phyloP scores from a whole-genome alignment of 2,113 vertebrate species.

The Stercorarius parasiticus region DNA sequence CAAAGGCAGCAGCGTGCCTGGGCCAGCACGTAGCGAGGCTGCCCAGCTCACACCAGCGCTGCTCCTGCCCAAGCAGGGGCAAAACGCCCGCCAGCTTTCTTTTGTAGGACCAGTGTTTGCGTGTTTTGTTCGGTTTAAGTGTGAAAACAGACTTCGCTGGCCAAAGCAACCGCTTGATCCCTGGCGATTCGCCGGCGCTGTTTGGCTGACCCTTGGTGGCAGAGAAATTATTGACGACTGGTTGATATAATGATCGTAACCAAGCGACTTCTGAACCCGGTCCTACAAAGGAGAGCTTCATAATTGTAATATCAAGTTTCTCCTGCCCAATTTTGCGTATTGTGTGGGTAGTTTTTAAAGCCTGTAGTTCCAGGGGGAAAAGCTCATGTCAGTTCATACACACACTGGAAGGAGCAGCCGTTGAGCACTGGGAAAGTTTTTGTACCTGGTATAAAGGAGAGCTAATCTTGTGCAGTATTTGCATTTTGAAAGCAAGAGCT shows the following conservation, averaged over 20 bases:
- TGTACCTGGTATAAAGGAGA: accelerated
- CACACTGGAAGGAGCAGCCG: background rate
- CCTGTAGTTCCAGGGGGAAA: background rate
- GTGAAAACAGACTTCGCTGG: background rate
- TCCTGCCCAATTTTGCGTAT: background rate
- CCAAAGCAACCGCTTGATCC: background rate
- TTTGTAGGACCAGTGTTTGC: background rate
- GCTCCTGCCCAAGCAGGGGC: background rate
- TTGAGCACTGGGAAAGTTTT: background rate
- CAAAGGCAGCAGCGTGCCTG: background rate
- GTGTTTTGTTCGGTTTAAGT: background rate
- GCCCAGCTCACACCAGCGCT: accelerated
- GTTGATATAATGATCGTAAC: background rate
- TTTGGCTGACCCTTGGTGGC: background rate
- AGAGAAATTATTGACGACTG: background rate
- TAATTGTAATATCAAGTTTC: background rate
- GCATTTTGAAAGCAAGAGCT: background rate
- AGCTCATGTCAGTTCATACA: background rate
- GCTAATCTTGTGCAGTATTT: background rate
- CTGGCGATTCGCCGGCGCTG: background rate
- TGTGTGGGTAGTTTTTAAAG: background rate
- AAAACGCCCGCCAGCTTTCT: background rate
- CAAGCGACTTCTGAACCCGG: background rate
- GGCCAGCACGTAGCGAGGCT: accelerated
- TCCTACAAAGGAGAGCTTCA: background rate